Percentiles rank a stretch among this genome's conserved stretches.
Conservation (phyloP, 2,113 vertebrate species). For the Lucifuga dentata region DNA sequence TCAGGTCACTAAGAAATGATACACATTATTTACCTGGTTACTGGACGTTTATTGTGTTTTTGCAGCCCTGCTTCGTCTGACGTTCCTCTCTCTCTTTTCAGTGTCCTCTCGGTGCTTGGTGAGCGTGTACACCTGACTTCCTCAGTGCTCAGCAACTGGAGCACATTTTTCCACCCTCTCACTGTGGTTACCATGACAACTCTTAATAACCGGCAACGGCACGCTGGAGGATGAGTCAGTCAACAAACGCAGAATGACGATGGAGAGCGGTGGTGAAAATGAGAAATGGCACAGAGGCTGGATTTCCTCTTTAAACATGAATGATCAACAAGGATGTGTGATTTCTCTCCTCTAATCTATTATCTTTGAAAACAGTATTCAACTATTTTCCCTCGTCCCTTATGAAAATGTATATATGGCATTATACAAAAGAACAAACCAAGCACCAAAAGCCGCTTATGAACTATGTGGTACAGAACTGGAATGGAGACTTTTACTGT, state of each 20-base stretch:
- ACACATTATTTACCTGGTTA: constrained; percentile 11
- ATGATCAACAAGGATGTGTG: constrained; percentile 73
- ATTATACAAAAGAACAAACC: constrained; percentile 68
- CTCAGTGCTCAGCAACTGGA: constrained; percentile 84
- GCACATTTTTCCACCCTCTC: constrained; percentile 85
- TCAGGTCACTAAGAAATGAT: constrained; percentile 14
- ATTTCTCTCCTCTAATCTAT: constrained; percentile 19
- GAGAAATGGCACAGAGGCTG: constrained; percentile 50
- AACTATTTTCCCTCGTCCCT: constrained; percentile 41
- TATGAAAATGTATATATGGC: constrained; percentile 39
- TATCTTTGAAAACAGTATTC: constrained; percentile 75
- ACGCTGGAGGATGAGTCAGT: constrained; percentile 74
- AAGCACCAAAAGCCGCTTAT: constrained; percentile 30
- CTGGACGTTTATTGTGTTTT: constrained; percentile 54
- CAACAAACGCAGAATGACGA: constrained; percentile 68
- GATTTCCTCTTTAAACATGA: constrained; percentile 45
- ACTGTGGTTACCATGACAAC: constrained; percentile 78
- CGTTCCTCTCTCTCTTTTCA: constrained; percentile 72
- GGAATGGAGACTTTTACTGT: constrained; percentile 35
- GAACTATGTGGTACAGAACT: constrained; percentile 26
- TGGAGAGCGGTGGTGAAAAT: constrained; percentile 41
- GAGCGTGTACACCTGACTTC: constrained; percentile 86
- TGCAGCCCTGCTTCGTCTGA: constrained; percentile 40
- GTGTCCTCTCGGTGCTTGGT: constrained; percentile 99
- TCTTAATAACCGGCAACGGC: constrained; percentile 73